phyloP scores from a whole-genome alignment of 92 coral and sea anemone species.

The Porites cylindrica region DNA sequence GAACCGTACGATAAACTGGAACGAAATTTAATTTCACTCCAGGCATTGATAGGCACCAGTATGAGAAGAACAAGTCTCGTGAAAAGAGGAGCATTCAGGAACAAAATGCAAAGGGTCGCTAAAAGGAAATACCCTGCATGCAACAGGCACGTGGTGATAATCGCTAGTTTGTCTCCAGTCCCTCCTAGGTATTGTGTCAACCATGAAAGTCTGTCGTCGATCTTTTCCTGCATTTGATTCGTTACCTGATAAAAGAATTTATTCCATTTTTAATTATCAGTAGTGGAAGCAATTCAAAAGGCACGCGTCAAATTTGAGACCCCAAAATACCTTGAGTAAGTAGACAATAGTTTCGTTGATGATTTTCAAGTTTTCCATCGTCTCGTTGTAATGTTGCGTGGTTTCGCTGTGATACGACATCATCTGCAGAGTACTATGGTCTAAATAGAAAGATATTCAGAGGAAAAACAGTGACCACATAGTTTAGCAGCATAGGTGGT shows the following conservation, averaged over 20 bases:
- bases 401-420: slow-evolving; percentile 84
- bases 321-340: slow-evolving; percentile 70
- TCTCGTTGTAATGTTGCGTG: slow-evolving; percentile 80
- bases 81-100: slow-evolving; percentile 92
- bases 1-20: slow-evolving; percentile 78
- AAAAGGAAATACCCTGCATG: slow-evolving; percentile 88
- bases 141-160: slow-evolving; percentile 76
- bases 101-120: slow-evolving; percentile 88
- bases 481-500: no score
- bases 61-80: slow-evolving; percentile 85
- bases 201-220: slow-evolving; percentile 90
- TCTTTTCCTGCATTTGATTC: slow-evolving; percentile 78
- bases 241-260: slow-evolving; percentile 68
- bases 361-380: slow-evolving; percentile 80
- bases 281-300: no score
- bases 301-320: no score
- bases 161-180: slow-evolving; percentile 86
- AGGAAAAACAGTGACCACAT: neutral
- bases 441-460: slow-evolving; percentile 30
- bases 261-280: neutral
- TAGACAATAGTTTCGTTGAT: slow-evolving; percentile 88
- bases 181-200: slow-evolving; percentile 92
- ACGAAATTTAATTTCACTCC: slow-evolving; percentile 85
- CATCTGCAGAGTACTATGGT: slow-evolving; percentile 91
- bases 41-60: slow-evolving; percentile 88